Conservation (phyloP, 1,140 invertebrate species). For the Drosophila quadrilineata region DNA sequence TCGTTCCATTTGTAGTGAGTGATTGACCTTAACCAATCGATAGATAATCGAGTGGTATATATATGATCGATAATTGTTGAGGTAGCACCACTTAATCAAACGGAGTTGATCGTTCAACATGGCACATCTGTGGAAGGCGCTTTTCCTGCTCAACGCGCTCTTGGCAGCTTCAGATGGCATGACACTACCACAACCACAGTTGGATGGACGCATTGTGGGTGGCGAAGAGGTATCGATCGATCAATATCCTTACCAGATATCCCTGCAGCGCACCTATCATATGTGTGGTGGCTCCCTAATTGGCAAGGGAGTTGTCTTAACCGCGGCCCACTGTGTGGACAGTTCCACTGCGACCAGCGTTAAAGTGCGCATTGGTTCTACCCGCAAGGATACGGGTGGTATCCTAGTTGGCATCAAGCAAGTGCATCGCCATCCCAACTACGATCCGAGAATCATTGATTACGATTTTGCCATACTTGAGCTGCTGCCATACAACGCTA, state of each 20-base stretch:
- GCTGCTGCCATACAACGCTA: slow-evolving; percentile 39
- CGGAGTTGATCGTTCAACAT: slow-evolving; percentile 21
- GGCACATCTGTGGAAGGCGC: slow-evolving; percentile 5
- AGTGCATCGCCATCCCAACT: slow-evolving; percentile 73
- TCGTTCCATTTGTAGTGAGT: slow-evolving; percentile 9
- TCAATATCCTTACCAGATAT: slow-evolving; percentile 81
- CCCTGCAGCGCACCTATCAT: slow-evolving; percentile 74
- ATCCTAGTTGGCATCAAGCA: slow-evolving; percentile 49
- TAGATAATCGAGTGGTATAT: slow-evolving; percentile 6
- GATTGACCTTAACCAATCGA: slow-evolving; percentile 18
- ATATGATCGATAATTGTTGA: slow-evolving; percentile 1
- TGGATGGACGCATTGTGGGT: slow-evolving; percentile 81
- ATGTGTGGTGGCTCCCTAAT: slow-evolving; percentile 88
- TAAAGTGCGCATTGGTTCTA: slow-evolving; percentile 63
- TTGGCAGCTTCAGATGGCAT: slow-evolving; percentile 5
- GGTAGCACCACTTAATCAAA: neutral
- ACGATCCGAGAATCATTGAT: slow-evolving; percentile 61
- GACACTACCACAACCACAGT: slow-evolving; percentile 20
- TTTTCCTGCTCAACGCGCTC: neutral
- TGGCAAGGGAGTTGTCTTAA: slow-evolving; percentile 81
- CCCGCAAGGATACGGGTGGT: slow-evolving; percentile 52
- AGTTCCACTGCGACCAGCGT: slow-evolving; percentile 38
- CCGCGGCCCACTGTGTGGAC: slow-evolving; percentile 83
- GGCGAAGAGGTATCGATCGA: slow-evolving; percentile 73
- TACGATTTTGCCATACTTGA: slow-evolving; percentile 74